phyloP scores from a whole-genome alignment of 2,888 invertebrate genomes.

The Eristalis pertinax region DNA sequence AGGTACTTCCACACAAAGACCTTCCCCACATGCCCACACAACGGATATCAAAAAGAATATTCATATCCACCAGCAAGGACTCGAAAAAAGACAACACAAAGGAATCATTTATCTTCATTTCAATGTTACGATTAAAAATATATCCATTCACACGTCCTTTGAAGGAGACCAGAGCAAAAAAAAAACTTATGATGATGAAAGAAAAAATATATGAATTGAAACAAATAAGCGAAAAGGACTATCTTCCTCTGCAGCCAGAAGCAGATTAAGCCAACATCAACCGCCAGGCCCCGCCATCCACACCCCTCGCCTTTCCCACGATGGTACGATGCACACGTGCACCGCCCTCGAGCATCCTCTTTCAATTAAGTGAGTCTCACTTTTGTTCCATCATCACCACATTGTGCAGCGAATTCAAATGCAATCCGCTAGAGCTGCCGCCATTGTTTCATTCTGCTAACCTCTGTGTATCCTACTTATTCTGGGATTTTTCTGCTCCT shows the following conservation, averaged over 20 bases:
- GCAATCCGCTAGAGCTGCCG: conserved; percentile 1
- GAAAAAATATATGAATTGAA: not conserved
- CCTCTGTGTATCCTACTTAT: conserved; percentile 22
- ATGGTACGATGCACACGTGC: not conserved
- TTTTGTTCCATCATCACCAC: conserved; percentile 43
- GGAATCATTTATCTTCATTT: conserved; percentile 26
- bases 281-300: not conserved
- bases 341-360: conserved; percentile 38
- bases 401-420: conserved; percentile 4
- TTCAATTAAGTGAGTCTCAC: conserved; percentile 50
- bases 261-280: not conserved
- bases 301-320: not conserved
- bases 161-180: not conserved
- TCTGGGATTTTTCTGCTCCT: not conserved
- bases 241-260: not conserved
- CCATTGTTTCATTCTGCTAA: conserved; percentile 33
- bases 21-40: not conserved
- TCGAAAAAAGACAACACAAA: conserved; percentile 20
- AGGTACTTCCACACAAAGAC: not conserved
- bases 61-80: conserved; percentile 7
- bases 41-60: conserved; percentile 2
- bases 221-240: not conserved
- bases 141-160: conserved; percentile 21
- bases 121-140: conserved; percentile 44
- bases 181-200: not conserved